phyloP scores from a whole-genome alignment of 1,140 invertebrate genomes.

The Drosophila elegans region DNA sequence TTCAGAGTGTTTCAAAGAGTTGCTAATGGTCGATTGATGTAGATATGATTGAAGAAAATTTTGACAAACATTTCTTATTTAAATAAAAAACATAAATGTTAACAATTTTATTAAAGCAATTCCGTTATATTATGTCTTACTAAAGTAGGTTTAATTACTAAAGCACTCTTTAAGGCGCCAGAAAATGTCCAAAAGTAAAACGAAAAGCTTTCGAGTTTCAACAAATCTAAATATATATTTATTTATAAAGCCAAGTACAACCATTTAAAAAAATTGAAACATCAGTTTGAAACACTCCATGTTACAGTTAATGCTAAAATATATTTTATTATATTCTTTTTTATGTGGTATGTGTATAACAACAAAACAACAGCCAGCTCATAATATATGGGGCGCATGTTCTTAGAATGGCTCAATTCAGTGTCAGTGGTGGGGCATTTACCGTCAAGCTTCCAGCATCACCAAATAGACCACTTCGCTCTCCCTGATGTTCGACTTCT shows the following conservation, averaged over 20 bases:
- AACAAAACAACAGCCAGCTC: conserved; percentile 75
- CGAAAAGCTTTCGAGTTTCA: no score
- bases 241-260: neutral
- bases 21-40: neutral
- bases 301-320: conserved; percentile 47
- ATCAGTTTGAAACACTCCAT: conserved; percentile 64
- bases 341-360: conserved; percentile 48
- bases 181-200: neutral
- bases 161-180: neutral
- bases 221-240: neutral
- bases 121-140: neutral
- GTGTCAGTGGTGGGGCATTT: conserved; percentile 63
- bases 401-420: conserved; percentile 51
- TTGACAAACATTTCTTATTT: neutral
- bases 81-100: no score
- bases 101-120: no score
- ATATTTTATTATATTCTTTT: conserved; percentile 51
- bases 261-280: neutral
- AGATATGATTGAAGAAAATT: neutral
- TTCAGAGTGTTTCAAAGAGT: conserved; percentile 28
- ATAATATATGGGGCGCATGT: conserved; percentile 59
- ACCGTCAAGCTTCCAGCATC: conserved; percentile 59
- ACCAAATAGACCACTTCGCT: conserved; percentile 40
- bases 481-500: conserved; percentile 25
- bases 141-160: neutral